These are phyloP conservation scores for Drosophila parthenogenetica DNA, from an alignment of 2,888 invertebrate genomes.

Conservation along the genomic window DNA sequence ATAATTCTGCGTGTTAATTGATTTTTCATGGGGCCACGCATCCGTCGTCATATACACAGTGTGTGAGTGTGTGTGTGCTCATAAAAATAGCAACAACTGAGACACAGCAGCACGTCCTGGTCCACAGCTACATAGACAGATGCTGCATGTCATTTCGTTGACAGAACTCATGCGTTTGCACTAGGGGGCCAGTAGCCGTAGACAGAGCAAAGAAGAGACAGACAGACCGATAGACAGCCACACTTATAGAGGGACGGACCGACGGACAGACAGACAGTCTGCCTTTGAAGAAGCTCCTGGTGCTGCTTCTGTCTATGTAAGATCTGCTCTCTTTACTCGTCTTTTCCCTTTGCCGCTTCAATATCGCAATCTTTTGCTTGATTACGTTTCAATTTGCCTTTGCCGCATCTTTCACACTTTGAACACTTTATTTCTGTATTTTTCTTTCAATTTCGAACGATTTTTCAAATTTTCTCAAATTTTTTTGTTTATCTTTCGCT, in stretches of 20 bases:
- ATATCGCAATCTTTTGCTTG: constrained; percentile 58
- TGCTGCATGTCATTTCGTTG: constrained; percentile 80
- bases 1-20: constrained; percentile 81
- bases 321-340: constrained; percentile 26
- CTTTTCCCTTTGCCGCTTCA: constrained; percentile 11
- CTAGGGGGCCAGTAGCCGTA: constrained; percentile 36
- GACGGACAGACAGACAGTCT: constrained; percentile 18
- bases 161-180: constrained; percentile 73
- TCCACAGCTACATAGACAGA: constrained; percentile 73
- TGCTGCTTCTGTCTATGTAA: constrained; percentile 39
- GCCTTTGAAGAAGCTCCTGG: constrained; percentile 65
- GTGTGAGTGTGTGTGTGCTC: constrained; percentile 39
- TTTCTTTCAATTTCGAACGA: constrained; percentile 3
- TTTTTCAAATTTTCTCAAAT: not conserved
- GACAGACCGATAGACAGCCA: constrained; percentile 31
- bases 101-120: constrained; percentile 76
- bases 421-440: constrained; percentile 24
- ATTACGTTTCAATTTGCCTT: constrained; percentile 73
- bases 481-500: constrained; percentile 21
- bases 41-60: constrained; percentile 61
- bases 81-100: constrained; percentile 76
- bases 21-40: constrained; percentile 81
- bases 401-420: constrained; percentile 50
- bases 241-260: constrained; percentile 20
- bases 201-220: constrained; percentile 23